Evolutionary conservation across 2,888 invertebrate species (phyloP).

Genomic region (Pardosa pseudoannulata): DNA sequence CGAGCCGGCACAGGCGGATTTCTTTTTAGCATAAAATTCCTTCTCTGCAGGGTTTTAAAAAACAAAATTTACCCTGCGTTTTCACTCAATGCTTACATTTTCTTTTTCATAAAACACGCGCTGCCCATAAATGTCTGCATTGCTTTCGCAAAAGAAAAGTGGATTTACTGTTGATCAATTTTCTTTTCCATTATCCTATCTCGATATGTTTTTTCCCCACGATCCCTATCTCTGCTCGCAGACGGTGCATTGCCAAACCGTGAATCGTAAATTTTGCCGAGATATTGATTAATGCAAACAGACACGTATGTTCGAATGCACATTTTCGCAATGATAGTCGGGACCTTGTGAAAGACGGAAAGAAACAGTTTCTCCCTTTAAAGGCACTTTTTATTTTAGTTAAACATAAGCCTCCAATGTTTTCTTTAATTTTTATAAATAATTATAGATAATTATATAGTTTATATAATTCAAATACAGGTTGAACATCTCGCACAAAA

Average conservation of each 20-base stretch:
- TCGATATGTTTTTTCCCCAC: neutral
- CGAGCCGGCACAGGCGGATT: neutral
- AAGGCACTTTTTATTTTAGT: no score
- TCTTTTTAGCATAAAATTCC: neutral
- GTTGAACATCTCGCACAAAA: no score
- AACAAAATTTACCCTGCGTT: neutral
- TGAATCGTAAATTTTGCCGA: neutral
- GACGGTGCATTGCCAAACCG: neutral
- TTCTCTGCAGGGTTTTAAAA: neutral
- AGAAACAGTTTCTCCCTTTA: no score
- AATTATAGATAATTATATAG: no score
- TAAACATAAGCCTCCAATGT: no score
- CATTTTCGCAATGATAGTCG: no score
- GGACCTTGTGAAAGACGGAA: no score
- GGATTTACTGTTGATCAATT: constrained; percentile 2
- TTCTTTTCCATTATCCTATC: constrained; percentile 5
- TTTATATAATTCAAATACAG: no score
- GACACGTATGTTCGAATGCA: no score
- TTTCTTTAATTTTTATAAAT: no score
- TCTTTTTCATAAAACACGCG: neutral
- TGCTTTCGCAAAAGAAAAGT: neutral
- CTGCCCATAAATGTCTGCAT: neutral
- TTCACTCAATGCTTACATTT: neutral
- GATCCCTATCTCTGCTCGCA: no score
- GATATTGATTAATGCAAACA: neutral